These are phyloP conservation scores for Eutolmus rufibarbis DNA, from an alignment of 2,888 invertebrate genomes.

Conservation along the genomic window DNA sequence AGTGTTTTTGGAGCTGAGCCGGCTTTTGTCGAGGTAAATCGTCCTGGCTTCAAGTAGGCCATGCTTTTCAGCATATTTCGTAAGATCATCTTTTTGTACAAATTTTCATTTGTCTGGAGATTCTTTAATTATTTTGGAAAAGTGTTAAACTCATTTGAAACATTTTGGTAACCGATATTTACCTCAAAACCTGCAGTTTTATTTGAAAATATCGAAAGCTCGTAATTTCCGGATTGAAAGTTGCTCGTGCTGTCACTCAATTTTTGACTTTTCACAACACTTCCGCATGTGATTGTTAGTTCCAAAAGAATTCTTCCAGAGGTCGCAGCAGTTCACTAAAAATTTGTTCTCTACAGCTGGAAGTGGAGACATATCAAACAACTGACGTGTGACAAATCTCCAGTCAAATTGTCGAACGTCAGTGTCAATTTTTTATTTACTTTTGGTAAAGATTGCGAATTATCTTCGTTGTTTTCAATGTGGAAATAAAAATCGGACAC, in stretches of 20 bases:
- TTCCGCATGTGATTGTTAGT: background rate
- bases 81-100: background rate
- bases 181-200: background rate
- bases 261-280: background rate
- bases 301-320: background rate
- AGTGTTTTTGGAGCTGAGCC: background rate
- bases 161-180: background rate
- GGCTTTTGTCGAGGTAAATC: background rate
- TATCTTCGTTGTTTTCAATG: slow-evolving; percentile 14
- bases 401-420: background rate
- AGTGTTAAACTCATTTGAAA: background rate
- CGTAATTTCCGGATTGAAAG: background rate
- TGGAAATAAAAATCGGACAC: slow-evolving; percentile 23
- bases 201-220: background rate
- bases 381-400: background rate
- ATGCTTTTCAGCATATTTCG: background rate
- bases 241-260: background rate
- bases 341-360: background rate
- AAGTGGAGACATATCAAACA: background rate
- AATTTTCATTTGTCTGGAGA: background rate
- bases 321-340: background rate
- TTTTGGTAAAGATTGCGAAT: background rate
- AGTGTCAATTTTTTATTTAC: slow-evolving; percentile 28
- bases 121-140: background rate
- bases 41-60: background rate